Evolutionary conservation across 1,140 invertebrate genomes (phyloP).

Genomic region (Branchinecta lynchi): DNA sequence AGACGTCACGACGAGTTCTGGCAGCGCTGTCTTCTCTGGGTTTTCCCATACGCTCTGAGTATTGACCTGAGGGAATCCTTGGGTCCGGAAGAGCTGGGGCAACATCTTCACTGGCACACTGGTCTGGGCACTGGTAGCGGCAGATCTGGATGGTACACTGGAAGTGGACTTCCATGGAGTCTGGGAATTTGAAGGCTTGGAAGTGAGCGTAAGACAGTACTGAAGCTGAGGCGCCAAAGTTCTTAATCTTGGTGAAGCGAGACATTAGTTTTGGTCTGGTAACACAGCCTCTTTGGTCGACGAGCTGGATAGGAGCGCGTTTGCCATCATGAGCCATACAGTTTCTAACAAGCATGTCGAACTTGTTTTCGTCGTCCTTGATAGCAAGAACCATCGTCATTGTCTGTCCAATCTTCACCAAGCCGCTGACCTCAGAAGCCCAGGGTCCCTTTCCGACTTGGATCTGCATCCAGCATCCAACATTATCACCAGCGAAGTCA

Average conservation of each 20-base stretch:
- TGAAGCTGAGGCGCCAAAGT: slow-evolving; percentile 78
- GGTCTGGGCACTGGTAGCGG: slow-evolving; percentile 61
- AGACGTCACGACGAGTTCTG: slow-evolving; percentile 37
- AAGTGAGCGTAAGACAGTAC: slow-evolving; percentile 83
- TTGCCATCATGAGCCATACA: slow-evolving; percentile 89
- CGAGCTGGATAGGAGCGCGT: slow-evolving; percentile 80
- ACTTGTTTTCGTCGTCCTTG: slow-evolving; percentile 88
- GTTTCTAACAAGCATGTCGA: slow-evolving; percentile 86
- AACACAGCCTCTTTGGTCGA: slow-evolving; percentile 81
- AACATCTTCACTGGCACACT: slow-evolving; percentile 51
- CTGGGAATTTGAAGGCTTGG: slow-evolving; percentile 88
- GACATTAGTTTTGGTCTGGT: slow-evolving; percentile 83
- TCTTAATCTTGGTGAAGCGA: slow-evolving; percentile 84
- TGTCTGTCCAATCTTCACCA: slow-evolving; percentile 87
- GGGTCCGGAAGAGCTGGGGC: slow-evolving; percentile 36
- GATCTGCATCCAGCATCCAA: slow-evolving; percentile 60
- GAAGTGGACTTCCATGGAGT: slow-evolving; percentile 91
- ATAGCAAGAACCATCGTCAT: slow-evolving; percentile 95
- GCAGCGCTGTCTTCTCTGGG: slow-evolving; percentile 56
- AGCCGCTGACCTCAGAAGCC: slow-evolving; percentile 82
- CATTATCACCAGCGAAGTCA: slow-evolving; percentile 86
- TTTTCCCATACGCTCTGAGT: slow-evolving; percentile 36
- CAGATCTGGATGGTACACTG: slow-evolving; percentile 91
- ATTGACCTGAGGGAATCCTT: slow-evolving; percentile 20
- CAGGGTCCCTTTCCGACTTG: slow-evolving; percentile 81